These are phyloP conservation scores for Cirrhinus molitorella DNA, from an alignment of 2,797 vertebrate species.

Conservation along the genomic window DNA sequence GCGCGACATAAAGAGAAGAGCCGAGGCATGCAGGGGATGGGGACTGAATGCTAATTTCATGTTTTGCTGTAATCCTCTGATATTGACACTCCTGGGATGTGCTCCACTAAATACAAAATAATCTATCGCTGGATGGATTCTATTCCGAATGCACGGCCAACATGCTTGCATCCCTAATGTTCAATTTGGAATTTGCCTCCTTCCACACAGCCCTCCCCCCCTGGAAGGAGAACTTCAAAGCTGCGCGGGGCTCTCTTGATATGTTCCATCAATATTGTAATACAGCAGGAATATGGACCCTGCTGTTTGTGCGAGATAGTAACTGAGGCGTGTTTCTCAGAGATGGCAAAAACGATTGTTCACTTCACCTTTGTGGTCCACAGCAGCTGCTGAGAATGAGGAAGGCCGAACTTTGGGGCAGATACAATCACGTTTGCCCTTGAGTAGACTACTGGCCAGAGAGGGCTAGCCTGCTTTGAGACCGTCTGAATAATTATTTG, in stretches of 20 bases:
- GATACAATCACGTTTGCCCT: constrained; percentile 21
- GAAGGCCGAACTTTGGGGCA: constrained; percentile 8
- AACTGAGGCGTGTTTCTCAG: constrained; percentile 72
- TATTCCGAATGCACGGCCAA: constrained; percentile 81
- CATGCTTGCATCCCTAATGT: constrained; percentile 83
- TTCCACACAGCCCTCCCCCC: constrained; percentile 66
- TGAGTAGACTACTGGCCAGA: constrained; percentile 28
- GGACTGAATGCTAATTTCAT: constrained; percentile 86
- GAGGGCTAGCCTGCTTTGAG: not conserved
- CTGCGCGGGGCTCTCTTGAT: constrained; percentile 79
- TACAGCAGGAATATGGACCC: constrained; percentile 81
- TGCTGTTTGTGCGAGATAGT: constrained; percentile 81
- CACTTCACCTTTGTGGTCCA: constrained; percentile 33
- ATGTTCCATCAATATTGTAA: constrained; percentile 86
- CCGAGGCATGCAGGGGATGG: constrained; percentile 78
- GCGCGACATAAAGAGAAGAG: constrained; percentile 69
- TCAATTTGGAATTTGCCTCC: constrained; percentile 84
- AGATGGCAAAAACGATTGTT: constrained; percentile 57
- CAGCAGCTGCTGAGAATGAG: constrained; percentile 32
- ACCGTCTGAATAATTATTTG: not conserved
- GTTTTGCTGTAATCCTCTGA: constrained; percentile 87
- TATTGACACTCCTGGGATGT: constrained; percentile 87
- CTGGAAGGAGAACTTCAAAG: constrained; percentile 85
- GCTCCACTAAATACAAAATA: constrained; percentile 87
- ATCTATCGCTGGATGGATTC: constrained; percentile 85